Percentiles rank a stretch among this genome's conserved stretches.
phyloP scores from a whole-genome alignment of 1,140 invertebrate genomes.

The Olivierus martensii region DNA sequence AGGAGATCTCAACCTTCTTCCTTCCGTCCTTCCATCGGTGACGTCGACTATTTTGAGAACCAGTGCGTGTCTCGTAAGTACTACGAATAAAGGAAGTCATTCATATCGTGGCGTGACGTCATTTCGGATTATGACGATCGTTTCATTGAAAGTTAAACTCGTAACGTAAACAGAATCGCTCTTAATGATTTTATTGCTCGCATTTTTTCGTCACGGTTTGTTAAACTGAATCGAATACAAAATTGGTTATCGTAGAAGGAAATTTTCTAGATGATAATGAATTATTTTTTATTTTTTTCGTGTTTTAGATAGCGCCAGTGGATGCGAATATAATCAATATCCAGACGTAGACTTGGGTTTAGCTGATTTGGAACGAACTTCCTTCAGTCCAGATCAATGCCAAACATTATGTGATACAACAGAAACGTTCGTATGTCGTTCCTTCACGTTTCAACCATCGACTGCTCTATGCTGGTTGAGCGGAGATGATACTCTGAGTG shows the following conservation, averaged over 20 bases:
- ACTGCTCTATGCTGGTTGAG: conserved; percentile 18
- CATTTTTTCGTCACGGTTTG: no score
- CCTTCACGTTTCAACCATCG: conserved; percentile 18
- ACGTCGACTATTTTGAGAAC: conserved; percentile 39
- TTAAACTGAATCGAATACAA: no score
- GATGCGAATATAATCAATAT: conserved; percentile 20
- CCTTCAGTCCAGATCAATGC: conserved; percentile 18
- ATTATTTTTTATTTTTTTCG: no score
- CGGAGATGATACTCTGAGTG: conserved; percentile 18
- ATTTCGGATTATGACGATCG: no score
- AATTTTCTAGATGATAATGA: no score
- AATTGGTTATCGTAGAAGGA: no score
- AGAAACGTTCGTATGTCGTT: conserved; percentile 21
- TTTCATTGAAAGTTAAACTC: no score
- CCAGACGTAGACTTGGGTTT: conserved; percentile 20
- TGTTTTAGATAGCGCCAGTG: conserved; percentile 16
- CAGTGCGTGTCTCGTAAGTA: conserved; percentile 31
- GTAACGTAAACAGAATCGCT: no score
- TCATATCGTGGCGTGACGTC: no score
- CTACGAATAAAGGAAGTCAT: no score
- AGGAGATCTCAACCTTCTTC: conserved; percentile 29
- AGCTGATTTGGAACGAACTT: conserved; percentile 18
- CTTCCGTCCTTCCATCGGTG: conserved; percentile 29
- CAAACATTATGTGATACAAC: conserved; percentile 19
- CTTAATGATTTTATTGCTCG: no score